Conservation (phyloP, 92 coral and sea anemone genomes). For the Porites cylindrica region DNA sequence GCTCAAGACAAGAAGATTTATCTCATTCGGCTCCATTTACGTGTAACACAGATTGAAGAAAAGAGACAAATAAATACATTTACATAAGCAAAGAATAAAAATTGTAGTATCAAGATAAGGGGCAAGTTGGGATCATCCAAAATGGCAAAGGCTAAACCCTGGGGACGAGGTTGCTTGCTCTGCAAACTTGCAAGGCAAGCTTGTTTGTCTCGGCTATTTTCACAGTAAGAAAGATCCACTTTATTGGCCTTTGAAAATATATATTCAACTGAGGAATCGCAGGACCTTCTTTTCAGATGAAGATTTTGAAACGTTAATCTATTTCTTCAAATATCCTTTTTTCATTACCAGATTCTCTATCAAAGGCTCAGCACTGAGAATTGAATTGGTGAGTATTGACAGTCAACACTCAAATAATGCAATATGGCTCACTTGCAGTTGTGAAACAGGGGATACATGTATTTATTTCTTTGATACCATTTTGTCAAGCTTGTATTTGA, state of each 20-base stretch:
- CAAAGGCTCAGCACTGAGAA: conserved; percentile 77
- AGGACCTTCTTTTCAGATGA: background rate
- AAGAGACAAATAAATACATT: background rate
- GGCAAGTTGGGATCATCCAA: no score
- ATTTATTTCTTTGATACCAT: no score
- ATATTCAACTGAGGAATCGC: background rate
- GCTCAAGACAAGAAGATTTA: no score
- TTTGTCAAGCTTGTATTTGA: no score
- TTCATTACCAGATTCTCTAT: conserved; percentile 62
- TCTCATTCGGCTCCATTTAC: no score
- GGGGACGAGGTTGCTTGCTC: no score
- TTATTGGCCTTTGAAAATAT: no score
- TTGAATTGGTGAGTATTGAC: conserved; percentile 71
- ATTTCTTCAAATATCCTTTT: background rate
- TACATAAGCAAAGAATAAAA: background rate
- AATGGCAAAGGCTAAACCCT: no score
- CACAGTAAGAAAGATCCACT: no score
- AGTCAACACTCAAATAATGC: background rate
- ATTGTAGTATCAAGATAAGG: background rate
- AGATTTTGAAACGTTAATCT: background rate
- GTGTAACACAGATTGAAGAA: background rate
- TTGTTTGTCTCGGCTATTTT: no score
- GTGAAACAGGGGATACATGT: background rate
- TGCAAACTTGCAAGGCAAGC: no score
- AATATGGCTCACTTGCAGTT: background rate